Base-by-base conservation (phyloP, 2,888 invertebrate species). In the Acleris sparsana region DNA sequence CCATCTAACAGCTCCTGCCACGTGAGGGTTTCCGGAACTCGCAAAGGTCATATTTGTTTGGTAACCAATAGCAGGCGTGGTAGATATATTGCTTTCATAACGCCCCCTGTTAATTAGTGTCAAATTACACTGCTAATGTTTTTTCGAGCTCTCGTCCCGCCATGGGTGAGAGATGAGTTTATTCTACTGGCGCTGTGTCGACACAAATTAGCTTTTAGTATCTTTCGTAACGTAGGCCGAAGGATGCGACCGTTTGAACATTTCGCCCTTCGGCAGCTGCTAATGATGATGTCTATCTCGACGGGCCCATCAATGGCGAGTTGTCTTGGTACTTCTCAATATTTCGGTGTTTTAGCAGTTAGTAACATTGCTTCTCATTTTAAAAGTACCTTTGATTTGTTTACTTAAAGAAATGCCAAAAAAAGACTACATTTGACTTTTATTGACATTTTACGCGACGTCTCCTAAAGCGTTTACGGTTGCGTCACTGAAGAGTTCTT, bases 51-150 rank as follows among this genome's bases (percentile, higher is more conserved):
- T 39, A 53, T 48, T 70, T 74, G 29, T 51, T 57, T 84, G 83
- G 87, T 74, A 71, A 74, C 73, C 76, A 74, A 76, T 78, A 79
- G 79, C 82, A 85, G 84, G 85, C 82, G 82, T 76, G 82, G 77
- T 84, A 89, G 89, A 89, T 89, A 85, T 88, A 89, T 89, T 85
- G 83, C 82, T 86, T 86, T 86, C 88, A 87, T 87, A 87, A 87
- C 84, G 82, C 83, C 81, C 80, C 83, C 78, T 79, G 84, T 87
- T 88, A 88, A 89, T 89, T 89, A 89, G 88, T 87, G 82, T 89
- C 87, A 82, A 84, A 86, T 89, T 87, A 87, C 87, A 84, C 78
- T 78, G 83, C 83, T 83, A 87, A 86, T 86, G 79, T 87, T 87
- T 83, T 86, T 84, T 80, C 77, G 69, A 72, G 72, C 76, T 70